phyloP scores from a whole-genome alignment of 2,113 vertebrate species.

The Heptranchias perlo region DNA sequence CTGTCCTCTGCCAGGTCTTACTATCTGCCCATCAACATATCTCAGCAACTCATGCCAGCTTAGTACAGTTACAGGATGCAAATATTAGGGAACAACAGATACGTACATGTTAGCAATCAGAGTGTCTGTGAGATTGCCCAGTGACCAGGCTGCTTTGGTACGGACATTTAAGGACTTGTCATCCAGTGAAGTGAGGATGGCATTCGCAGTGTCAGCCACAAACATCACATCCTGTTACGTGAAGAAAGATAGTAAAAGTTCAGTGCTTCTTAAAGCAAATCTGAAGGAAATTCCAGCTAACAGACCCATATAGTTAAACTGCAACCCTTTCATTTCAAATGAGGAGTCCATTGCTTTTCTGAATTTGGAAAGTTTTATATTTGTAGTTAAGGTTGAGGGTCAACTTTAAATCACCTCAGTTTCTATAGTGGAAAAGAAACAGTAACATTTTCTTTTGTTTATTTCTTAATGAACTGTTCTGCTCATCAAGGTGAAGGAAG shows the following conservation, averaged over 20 bases:
- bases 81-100: background rate
- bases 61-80: background rate
- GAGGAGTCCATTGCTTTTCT: background rate
- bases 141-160: constrained; percentile 90
- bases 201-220: constrained; percentile 87
- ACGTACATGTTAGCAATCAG: constrained; percentile 89
- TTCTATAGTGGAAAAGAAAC: background rate
- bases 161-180: constrained; percentile 85
- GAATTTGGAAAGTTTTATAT: background rate
- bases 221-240: constrained; percentile 85
- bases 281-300: background rate
- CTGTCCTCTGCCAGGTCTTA: background rate
- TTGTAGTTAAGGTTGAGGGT: too few relatives aligned
- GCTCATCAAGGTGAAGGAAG: too few relatives aligned
- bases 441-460: background rate
- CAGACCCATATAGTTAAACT: background rate
- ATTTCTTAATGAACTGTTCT: background rate
- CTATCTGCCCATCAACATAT: background rate
- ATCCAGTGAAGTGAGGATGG: constrained; percentile 75
- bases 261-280: background rate
- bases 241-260: background rate
- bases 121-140: constrained; percentile 91
- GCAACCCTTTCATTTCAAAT: background rate
- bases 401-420: too few relatives aligned
- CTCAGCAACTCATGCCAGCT: background rate